Conservation (phyloP, 2,888 invertebrate species). For the Cerastis leucographa region DNA sequence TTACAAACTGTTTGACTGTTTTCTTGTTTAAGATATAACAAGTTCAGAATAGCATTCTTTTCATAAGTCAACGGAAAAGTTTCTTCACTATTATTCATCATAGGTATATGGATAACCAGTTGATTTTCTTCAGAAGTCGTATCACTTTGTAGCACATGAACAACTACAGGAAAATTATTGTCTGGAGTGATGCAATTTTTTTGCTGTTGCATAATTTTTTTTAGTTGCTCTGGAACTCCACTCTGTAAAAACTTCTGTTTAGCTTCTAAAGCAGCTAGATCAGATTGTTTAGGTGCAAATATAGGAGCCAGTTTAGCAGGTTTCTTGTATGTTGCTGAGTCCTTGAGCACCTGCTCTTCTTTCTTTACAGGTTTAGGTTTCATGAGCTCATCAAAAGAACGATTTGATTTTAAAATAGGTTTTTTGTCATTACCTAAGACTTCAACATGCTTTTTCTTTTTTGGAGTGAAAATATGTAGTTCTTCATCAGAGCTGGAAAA, state of each 20-base stretch:
- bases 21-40: constrained; percentile 63
- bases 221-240: constrained; percentile 92
- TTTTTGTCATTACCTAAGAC: constrained; percentile 9
- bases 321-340: constrained; percentile 56
- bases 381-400: constrained; percentile 1
- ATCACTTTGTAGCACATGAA: constrained; percentile 91
- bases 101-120: constrained; percentile 34
- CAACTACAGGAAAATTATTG: constrained; percentile 91
- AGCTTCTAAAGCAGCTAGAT: constrained; percentile 91
- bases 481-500: constrained; percentile 86
- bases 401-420: constrained; percentile 15
- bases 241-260: constrained; percentile 93
- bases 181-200: constrained; percentile 80
- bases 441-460: constrained; percentile 77
- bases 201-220: constrained; percentile 89
- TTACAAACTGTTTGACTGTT: constrained; percentile 26
- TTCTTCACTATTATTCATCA: constrained; percentile 44
- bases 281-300: constrained; percentile 91
- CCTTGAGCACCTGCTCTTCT: constrained; percentile 47
- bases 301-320: constrained; percentile 92
- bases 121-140: constrained; percentile 1
- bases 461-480: constrained; percentile 85
- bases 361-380: constrained; percentile 51
- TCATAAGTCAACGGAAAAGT: constrained; percentile 30
- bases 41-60: constrained; percentile 67